Base-by-base conservation (phyloP, 1,140 invertebrate species). In the Leptopilina boulardi region DNA sequence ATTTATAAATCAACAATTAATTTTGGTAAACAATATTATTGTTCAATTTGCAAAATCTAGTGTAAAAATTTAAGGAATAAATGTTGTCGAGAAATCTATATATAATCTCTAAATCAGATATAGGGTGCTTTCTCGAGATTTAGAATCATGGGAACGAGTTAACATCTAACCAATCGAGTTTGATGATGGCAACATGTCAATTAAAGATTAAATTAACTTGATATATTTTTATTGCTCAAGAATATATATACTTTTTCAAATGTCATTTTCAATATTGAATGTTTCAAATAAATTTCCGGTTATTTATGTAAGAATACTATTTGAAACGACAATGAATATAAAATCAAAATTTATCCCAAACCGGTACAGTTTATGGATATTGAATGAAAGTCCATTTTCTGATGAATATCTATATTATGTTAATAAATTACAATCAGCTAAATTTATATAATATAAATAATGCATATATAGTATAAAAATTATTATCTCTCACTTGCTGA, bases 111-210 rank as follows among this genome's bases (percentile, higher is more conserved):
- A 8, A 38, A 38, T 41, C 21, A 41, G 18, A 34, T 59, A 56
- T 18, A 56, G 26, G 73, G 73, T 59, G 51, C 54, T 74, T 74
- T 74, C 47, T 15, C 47, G 21, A n/a, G 44, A 34, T 26, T 34
- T 70, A 72, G 74, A 70, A 26, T 23, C 21, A 11, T 71, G 74
- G 77, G 77, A 82, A 77, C 75, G 47, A 76, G 77, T 79, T 76
- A 71, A 77, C 73, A 73, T 74, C 73, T 18, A 54, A 18, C 47
- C n/a, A 56, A 42, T 34, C 21, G 30, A 74, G 18, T 74, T 56
- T 56, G 26, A 47, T 19, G 21, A n/a, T 59, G 34, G 21, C 19
- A 42, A 56, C 47, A 30, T 34, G 54, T 41, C 73, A 54, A 66
- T 66, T 66, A 66, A 23, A 66, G 51, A 66, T 30, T 66, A 66